A percentile compares a stretch with the other conserved stretches of the same genome.
These are phyloP conservation scores for Daphoenositta chrysoptera DNA, from an alignment of 2,113 vertebrate genomes.

Conservation along the genomic window DNA sequence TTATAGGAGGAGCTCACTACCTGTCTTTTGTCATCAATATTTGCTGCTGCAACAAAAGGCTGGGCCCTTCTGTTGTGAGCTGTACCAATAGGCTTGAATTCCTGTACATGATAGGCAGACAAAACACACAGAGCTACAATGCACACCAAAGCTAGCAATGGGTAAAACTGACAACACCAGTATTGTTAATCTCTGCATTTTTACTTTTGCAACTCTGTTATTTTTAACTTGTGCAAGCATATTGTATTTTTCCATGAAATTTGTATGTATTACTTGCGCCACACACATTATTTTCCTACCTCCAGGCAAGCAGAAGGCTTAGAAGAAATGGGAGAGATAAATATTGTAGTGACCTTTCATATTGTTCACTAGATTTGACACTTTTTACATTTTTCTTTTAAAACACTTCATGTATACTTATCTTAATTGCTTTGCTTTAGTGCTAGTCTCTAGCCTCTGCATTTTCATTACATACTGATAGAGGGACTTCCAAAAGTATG, in stretches of 20 bases:
- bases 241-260: not conserved
- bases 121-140: conserved; percentile 82
- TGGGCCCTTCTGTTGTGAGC: conserved; percentile 92
- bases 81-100: conserved; percentile 89
- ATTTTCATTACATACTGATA: not conserved
- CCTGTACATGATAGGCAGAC: conserved; percentile 81
- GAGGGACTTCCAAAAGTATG: not conserved
- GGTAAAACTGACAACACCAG: conserved; percentile 36
- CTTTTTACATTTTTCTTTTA: not conserved
- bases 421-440: not conserved
- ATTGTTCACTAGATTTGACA: not conserved
- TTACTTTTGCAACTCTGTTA: not conserved
- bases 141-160: conserved; percentile 67
- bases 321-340: not conserved
- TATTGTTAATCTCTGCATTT: conserved; percentile 57
- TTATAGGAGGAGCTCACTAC: conserved; percentile 98
- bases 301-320: not conserved
- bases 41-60: conserved; percentile 94
- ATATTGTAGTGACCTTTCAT: not conserved
- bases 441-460: not conserved
- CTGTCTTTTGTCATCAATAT: conserved; percentile 94
- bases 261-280: not conserved
- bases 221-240: not conserved
- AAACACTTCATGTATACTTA: not conserved
- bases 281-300: not conserved